These are phyloP conservation scores for Eubasilissa splendida DNA, from an alignment of 2,888 invertebrate species.

Conservation along the genomic window DNA sequence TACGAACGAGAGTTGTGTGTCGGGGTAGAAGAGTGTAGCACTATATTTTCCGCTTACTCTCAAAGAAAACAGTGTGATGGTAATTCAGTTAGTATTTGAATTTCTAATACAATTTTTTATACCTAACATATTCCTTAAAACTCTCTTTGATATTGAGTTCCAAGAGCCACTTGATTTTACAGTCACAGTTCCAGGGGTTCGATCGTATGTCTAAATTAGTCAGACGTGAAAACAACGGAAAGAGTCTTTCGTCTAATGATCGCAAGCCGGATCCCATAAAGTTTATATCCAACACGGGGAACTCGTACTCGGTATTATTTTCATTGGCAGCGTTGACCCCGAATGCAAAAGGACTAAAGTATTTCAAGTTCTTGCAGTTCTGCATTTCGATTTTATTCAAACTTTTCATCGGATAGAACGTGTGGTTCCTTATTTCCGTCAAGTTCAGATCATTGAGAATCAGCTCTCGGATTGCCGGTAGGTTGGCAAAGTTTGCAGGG, in stretches of 20 bases:
- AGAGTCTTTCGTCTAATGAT: slow-evolving; percentile 65
- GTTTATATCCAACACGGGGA: slow-evolving; percentile 67
- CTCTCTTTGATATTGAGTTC: slow-evolving; percentile 65
- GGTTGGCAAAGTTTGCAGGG: slow-evolving; percentile 68
- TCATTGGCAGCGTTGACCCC: slow-evolving; percentile 66
- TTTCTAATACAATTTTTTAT: not conserved
- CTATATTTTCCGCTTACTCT: too few species aligned
- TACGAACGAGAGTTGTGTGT: too few species aligned
- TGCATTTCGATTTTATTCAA: slow-evolving; percentile 72
- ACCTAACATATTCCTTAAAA: slow-evolving; percentile 69
- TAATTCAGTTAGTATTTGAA: too few species aligned
- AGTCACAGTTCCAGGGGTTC: slow-evolving; percentile 79
- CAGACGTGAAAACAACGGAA: slow-evolving; percentile 68
- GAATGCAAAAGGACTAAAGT: slow-evolving; percentile 69
- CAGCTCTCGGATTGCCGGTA: slow-evolving; percentile 71
- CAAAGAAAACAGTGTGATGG: too few species aligned
- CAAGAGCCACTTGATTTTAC: slow-evolving; percentile 72
- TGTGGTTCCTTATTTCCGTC: slow-evolving; percentile 70
- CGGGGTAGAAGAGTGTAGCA: too few species aligned
- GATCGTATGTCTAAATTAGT: slow-evolving; percentile 72
- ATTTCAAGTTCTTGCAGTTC: slow-evolving; percentile 71
- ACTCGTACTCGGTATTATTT: slow-evolving; percentile 67
- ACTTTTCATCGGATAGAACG: slow-evolving; percentile 72
- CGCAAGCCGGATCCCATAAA: slow-evolving; percentile 68
- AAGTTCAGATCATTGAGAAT: slow-evolving; percentile 74